Percentiles rank a stretch among this genome's conserved stretches.
Conservation (phyloP, 2,888 invertebrate genomes). For the Drosophila suboccidentalis region DNA sequence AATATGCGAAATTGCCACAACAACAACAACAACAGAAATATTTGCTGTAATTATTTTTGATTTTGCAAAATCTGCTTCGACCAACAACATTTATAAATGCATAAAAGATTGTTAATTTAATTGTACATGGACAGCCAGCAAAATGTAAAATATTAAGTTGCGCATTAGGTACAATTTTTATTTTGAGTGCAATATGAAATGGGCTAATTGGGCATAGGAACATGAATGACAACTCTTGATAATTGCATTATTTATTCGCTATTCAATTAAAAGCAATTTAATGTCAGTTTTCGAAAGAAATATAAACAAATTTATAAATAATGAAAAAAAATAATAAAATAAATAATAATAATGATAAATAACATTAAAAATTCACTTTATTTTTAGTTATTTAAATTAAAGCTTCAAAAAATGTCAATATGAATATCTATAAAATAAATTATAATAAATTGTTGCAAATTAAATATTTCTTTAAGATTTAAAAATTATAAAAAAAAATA, state of each 20-base stretch:
- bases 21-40: slow-evolving; percentile 36
- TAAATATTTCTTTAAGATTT: too few species aligned
- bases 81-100: slow-evolving; percentile 57
- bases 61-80: slow-evolving; percentile 40
- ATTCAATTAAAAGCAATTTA: slow-evolving; percentile 30
- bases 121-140: slow-evolving; percentile 42
- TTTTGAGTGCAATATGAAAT: slow-evolving; percentile 30
- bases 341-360: neutral
- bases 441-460: too few species aligned
- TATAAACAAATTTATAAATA: neutral
- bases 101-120: slow-evolving; percentile 62
- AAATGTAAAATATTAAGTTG: slow-evolving; percentile 15
- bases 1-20: slow-evolving; percentile 46
- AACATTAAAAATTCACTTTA: neutral
- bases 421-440: too few species aligned
- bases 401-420: too few species aligned
- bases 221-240: slow-evolving; percentile 30
- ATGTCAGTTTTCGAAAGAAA: neutral
- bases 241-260: slow-evolving; percentile 31
- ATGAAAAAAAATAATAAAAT: neutral
- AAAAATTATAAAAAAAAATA: too few species aligned
- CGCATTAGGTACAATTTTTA: slow-evolving; percentile 18
- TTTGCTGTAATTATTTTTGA: slow-evolving; percentile 68
- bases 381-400: neutral
- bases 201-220: slow-evolving; percentile 50